A percentile compares a stretch with the other conserved stretches of the same genome.
Conservation (phyloP, 2,113 vertebrate species). For the Accipiter cooperii region DNA sequence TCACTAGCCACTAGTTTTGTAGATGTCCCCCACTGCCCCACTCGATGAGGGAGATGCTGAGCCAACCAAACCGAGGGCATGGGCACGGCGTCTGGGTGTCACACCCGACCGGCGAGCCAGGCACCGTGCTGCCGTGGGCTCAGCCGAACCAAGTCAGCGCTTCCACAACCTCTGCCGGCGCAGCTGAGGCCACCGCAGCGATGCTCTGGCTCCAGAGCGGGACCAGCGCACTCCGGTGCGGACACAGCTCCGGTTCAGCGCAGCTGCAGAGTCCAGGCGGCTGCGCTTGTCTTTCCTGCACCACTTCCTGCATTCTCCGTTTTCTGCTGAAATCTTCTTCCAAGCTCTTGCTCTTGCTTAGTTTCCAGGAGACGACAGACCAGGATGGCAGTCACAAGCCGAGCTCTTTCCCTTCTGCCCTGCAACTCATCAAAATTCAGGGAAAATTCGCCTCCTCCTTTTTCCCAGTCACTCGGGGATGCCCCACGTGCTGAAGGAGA, state of each 20-base stretch:
- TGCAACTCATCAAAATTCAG: not conserved
- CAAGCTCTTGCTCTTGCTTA: not conserved
- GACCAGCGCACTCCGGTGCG: accelerated
- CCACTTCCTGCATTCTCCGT: not conserved
- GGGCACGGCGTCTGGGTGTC: accelerated
- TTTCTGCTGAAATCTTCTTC: not conserved
- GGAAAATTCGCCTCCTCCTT: not conserved
- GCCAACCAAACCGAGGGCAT: not conserved
- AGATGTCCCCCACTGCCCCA: not conserved
- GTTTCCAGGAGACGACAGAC: not conserved
- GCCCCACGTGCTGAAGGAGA: accelerated
- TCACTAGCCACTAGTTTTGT: not conserved
- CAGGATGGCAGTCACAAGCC: too few species aligned
- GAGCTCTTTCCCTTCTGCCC: not conserved
- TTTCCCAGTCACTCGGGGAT: accelerated
- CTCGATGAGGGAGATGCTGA: accelerated
- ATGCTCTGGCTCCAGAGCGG: not conserved
- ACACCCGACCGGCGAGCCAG: not conserved
- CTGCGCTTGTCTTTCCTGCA: not conserved
- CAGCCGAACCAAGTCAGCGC: not conserved
- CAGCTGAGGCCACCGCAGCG: not conserved
- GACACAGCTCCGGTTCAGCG: accelerated
- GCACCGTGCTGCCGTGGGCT: accelerated
- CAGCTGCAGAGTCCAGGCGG: not conserved
- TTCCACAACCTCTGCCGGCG: accelerated